Evolutionary conservation across 1,140 invertebrate genomes (phyloP).

Genomic region (Zaprionus capensis): DNA sequence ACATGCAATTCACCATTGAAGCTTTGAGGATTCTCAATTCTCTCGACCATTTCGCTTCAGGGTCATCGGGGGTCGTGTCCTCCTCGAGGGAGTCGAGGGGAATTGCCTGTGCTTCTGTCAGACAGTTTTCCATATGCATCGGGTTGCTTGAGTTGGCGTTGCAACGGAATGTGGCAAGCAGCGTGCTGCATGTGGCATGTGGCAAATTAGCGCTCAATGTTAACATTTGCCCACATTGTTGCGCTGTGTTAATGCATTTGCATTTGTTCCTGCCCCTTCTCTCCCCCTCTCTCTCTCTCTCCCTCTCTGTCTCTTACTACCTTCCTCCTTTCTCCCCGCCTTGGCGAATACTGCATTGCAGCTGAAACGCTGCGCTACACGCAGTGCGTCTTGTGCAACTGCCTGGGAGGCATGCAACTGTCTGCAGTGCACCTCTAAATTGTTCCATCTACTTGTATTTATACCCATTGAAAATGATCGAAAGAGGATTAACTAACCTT

Average conservation of each 20-base stretch:
- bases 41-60: neutral
- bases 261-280: slow-evolving; percentile 49
- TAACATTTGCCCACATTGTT: slow-evolving; percentile 79
- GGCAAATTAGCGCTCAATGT: slow-evolving; percentile 77
- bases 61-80: neutral
- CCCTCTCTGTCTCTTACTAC: neutral
- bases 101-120: slow-evolving; percentile 33
- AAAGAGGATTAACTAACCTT: no score
- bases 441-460: no score
- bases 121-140: neutral
- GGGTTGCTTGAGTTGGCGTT: slow-evolving; percentile 18
- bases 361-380: neutral
- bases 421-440: neutral
- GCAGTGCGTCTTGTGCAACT: neutral
- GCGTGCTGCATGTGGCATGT: slow-evolving; percentile 30
- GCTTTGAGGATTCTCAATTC: no score
- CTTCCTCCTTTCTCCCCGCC: no score
- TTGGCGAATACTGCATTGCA: neutral
- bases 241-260: slow-evolving; percentile 78
- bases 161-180: slow-evolving; percentile 56
- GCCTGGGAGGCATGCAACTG: neutral
- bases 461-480: no score
- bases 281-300: neutral
- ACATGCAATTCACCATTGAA: no score
- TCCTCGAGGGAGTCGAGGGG: slow-evolving; percentile 17